Conservation (phyloP, 1,140 invertebrate genomes). For the Apis dorsata region DNA sequence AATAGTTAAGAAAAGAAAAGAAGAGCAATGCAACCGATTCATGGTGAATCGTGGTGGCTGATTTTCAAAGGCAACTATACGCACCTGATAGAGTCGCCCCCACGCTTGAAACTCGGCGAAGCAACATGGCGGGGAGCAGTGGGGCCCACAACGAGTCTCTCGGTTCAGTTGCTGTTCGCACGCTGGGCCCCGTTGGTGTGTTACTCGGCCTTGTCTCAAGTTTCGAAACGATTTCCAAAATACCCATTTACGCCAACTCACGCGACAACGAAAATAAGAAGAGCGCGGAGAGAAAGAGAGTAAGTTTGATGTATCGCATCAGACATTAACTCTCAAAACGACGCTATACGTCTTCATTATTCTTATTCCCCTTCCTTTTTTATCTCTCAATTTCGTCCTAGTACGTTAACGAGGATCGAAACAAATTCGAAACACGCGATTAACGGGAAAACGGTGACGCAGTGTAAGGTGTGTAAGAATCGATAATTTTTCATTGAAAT, state of each 20-base stretch:
- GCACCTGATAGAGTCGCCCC: constrained; percentile 58
- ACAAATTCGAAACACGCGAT: constrained; percentile 9
- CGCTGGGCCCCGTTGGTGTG: constrained; percentile 74
- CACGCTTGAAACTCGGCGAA: constrained; percentile 17
- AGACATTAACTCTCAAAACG: background rate
- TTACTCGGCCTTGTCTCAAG: constrained; percentile 53
- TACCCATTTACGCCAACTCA: background rate
- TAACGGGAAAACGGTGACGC: constrained; percentile 5
- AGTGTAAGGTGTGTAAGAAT: constrained; percentile 9
- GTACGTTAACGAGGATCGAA: background rate
- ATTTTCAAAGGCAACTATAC: constrained; percentile 53
- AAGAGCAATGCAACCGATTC: background rate
- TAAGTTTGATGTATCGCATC: background rate
- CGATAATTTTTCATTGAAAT: too few relatives aligned
- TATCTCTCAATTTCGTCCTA: background rate
- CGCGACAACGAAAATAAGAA: background rate
- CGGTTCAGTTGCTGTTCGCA: constrained; percentile 72
- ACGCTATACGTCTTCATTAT: constrained; percentile 15
- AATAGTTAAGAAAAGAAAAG: background rate
- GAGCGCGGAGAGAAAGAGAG: constrained; percentile 36
- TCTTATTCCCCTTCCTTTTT: constrained; percentile 22
- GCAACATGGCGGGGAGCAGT: constrained; percentile 73
- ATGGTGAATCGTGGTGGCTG: constrained; percentile 6
- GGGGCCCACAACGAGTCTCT: constrained; percentile 71
- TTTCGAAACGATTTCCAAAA: constrained; percentile 4